Evolutionary conservation across 1,140 invertebrate genomes (phyloP).

Genomic region (Belonocnema kinseyi): DNA sequence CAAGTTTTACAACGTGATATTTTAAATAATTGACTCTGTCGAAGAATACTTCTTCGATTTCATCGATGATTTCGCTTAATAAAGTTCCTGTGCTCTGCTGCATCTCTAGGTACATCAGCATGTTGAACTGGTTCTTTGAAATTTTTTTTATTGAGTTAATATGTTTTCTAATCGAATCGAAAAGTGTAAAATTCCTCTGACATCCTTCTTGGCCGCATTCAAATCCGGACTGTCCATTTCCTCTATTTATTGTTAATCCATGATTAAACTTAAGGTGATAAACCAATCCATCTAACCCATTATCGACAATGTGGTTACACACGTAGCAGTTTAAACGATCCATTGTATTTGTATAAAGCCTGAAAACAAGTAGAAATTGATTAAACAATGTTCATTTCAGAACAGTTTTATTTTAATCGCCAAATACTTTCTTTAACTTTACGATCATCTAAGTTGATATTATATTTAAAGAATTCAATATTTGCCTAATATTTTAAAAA

Average conservation of each 20-base stretch:
- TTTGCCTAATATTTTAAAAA: no score
- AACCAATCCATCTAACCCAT: not conserved
- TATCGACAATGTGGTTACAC: no score
- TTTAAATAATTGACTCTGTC: not conserved
- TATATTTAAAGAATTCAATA: not conserved
- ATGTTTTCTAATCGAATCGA: not conserved
- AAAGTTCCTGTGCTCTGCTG: not conserved
- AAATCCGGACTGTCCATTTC: not conserved
- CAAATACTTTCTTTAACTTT: no score
- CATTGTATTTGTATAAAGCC: no score
- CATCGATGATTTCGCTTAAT: not conserved
- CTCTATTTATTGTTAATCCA: not conserved
- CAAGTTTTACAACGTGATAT: no score
- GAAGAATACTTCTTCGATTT: conserved; percentile 7
- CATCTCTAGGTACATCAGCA: not conserved
- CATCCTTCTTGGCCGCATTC: not conserved
- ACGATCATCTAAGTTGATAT: no score
- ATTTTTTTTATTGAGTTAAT: not conserved
- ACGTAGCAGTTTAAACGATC: no score
- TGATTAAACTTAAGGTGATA: not conserved
- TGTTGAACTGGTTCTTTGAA: not conserved
- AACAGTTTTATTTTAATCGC: no score
- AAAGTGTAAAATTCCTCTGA: not conserved
- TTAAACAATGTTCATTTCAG: no score
- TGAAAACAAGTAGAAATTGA: no score